A percentile compares a stretch with the other conserved stretches of the same genome.
These are phyloP conservation scores for Coreius guichenoti DNA, from an alignment of 2,797 vertebrate genomes.

Conservation along the genomic window DNA sequence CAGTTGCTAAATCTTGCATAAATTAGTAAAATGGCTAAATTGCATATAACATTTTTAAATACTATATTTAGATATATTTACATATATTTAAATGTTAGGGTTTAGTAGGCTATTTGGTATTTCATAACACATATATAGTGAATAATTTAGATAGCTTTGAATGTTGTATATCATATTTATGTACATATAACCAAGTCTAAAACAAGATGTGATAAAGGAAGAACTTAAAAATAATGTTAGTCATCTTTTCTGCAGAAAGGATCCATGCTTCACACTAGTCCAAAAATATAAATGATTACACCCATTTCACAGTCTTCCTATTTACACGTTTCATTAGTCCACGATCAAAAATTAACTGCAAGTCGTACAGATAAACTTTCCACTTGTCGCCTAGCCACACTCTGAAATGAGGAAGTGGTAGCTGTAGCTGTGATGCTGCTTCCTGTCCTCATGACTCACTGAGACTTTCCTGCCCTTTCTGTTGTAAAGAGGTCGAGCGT, in stretches of 20 bases:
- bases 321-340: not conserved
- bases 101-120: not conserved
- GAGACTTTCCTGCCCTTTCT: conserved; percentile 81
- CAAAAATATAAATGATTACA: not conserved
- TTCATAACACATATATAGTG: not conserved
- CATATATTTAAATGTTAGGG: no score
- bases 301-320: not conserved
- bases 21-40: not conserved
- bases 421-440: conserved; percentile 84
- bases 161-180: not conserved
- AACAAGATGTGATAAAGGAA: not conserved
- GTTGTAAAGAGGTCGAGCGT: conserved; percentile 70
- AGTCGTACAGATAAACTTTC: conserved; percentile 49
- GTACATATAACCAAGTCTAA: not conserved
- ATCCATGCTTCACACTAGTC: not conserved
- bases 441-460: conserved; percentile 83
- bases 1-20: not conserved
- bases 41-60: not conserved
- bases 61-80: no score
- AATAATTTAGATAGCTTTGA: not conserved
- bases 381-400: conserved; percentile 28
- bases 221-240: not conserved
- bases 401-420: conserved; percentile 65
- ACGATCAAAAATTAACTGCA: conserved; percentile 31
- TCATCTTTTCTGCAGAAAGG: not conserved